These are phyloP conservation scores for Bucorvus abyssinicus DNA, from an alignment of 2,797 vertebrate species.

Conservation along the genomic window DNA sequence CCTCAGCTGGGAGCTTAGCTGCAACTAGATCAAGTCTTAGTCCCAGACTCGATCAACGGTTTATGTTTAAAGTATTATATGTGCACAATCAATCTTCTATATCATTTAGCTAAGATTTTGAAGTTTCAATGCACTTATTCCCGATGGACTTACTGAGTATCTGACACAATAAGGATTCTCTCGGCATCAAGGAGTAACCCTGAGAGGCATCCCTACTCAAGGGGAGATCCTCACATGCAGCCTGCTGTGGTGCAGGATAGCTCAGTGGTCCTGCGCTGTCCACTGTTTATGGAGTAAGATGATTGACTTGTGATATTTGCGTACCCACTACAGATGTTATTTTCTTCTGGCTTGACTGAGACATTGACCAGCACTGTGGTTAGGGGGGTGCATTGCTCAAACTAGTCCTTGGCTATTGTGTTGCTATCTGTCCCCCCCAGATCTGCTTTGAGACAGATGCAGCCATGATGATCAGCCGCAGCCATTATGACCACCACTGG, in stretches of 20 bases:
- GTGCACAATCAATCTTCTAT: not conserved
- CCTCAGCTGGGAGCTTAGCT: not conserved
- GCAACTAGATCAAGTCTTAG: not conserved
- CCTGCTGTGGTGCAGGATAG: not conserved
- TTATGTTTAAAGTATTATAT: not conserved
- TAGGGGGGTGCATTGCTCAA: too few relatives aligned
- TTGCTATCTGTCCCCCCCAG: too few relatives aligned
- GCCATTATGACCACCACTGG: too few relatives aligned
- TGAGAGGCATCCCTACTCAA: not conserved
- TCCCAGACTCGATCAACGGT: not conserved
- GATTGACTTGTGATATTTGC: not conserved
- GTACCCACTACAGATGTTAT: too few relatives aligned
- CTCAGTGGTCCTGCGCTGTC: not conserved
- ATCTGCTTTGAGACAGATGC: too few relatives aligned
- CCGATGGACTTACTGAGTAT: not conserved
- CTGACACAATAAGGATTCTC: not conserved
- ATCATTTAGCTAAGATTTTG: not conserved
- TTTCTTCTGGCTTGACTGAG: too few relatives aligned
- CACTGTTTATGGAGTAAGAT: not conserved
- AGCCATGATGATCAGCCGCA: too few relatives aligned
- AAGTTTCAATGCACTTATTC: too few relatives aligned
- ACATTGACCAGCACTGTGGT: too few relatives aligned
- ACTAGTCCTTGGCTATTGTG: too few relatives aligned
- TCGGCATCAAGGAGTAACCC: not conserved
- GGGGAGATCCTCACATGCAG: not conserved